phyloP scores from a whole-genome alignment of 1,140 invertebrate genomes.

The Caenorhabditis briggsae region DNA sequence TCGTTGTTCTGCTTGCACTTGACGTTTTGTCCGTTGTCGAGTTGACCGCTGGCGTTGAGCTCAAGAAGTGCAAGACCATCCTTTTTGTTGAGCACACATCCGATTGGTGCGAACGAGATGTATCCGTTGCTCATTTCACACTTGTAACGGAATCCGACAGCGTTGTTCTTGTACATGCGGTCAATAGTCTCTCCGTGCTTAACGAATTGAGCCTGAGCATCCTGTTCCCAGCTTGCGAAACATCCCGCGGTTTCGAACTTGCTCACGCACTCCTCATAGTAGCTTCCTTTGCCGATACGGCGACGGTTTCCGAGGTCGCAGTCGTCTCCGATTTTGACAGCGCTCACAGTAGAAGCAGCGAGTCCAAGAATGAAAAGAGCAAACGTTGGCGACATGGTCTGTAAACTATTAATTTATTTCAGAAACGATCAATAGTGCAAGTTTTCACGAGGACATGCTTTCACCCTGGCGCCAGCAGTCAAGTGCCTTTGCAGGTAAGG shows the following conservation, averaged over 20 bases:
- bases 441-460: slow-evolving; percentile 54
- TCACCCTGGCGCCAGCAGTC: slow-evolving; percentile 63
- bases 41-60: slow-evolving; percentile 30
- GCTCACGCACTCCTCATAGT: slow-evolving; percentile 40
- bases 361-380: background rate
- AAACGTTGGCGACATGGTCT: background rate
- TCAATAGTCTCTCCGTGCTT: slow-evolving; percentile 3
- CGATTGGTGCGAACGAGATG: slow-evolving; percentile 32
- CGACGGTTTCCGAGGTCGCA: slow-evolving; percentile 30
- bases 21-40: slow-evolving; percentile 46
- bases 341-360: background rate
- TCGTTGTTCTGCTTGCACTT: slow-evolving; percentile 52
- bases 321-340: slow-evolving; percentile 18
- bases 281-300: slow-evolving; percentile 43
- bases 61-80: slow-evolving; percentile 20
- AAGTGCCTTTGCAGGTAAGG: slow-evolving; percentile 59
- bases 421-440: slow-evolving; percentile 35
- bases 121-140: slow-evolving; percentile 39
- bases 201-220: slow-evolving; percentile 15
- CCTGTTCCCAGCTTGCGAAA: slow-evolving; percentile 29
- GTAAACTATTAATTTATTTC: background rate
- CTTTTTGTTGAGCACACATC: slow-evolving; percentile 44
- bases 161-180: slow-evolving; percentile 50
- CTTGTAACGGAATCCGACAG: slow-evolving; percentile 33
- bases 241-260: slow-evolving; percentile 44